Base-by-base conservation (phyloP, 2,888 invertebrate genomes). In the Trypoxylon attenuatum region DNA sequence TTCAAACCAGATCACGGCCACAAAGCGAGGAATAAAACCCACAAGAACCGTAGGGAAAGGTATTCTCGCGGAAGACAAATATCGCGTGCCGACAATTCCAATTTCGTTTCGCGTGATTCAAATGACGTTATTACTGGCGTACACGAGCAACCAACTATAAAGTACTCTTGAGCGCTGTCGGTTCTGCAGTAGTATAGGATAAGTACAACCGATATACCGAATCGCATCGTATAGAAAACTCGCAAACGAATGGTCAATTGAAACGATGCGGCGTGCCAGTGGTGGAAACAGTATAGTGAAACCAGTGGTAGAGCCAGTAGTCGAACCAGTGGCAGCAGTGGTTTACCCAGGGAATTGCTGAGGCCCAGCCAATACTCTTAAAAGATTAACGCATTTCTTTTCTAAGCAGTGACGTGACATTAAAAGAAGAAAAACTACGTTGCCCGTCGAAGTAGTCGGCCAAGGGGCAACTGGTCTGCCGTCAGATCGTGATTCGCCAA, bases 371-470 rank as follows among this genome's bases (percentile, higher is more conserved):
- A 69, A 82, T 82, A 74, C 77, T 79, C 78, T 74, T 84, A 58
- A 82, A 82, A 82, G 69, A 84, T 84, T 82, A 78, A 84, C 72
- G 79, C 65, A 58, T 76, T 77, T 75, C 78, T 79, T 82, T 81
- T 78, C 79, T 73, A 77, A 74, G 75, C 69, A 78, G 75, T 77
- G 73, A 78, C 78, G 76, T 77, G 79, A 83, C 81, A 79, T 82
- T 76, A 73, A 68, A 76, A 76, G 76, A 61, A 76, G 62, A 59
- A 59, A 56, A 75, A 68, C 67, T 71, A 59, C 58, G 66, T 60
- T 69, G 72, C 41, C 59, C 45, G 33, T 39, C 23, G 27, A 42
- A 53, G 56, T 53, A 52, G 58, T 45, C 46, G 67, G 46, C 38
- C n/a, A 18, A 3, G 13, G 18, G 15, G 42, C 13, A 19, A 13